Base-by-base conservation (phyloP, 2,888 invertebrate genomes). In the Temnothorax rugatulus region DNA sequence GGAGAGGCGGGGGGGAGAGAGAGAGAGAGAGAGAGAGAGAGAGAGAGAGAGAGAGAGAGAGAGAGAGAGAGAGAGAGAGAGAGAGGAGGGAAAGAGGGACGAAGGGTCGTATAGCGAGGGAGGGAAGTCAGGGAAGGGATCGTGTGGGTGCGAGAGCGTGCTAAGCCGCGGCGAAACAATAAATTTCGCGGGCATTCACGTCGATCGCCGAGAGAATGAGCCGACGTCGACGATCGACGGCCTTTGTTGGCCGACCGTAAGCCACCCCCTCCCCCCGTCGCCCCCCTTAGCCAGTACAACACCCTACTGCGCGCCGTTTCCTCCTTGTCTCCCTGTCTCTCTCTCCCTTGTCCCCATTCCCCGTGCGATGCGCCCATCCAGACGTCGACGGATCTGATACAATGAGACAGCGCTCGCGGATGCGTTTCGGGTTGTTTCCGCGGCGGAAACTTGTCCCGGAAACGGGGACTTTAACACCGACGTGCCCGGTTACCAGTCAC, bases 161-260 rank as follows among this genome's bases (percentile, higher is more conserved):
- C 91, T 93, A 94, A 94, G 93, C 94, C 92, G 73, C 73, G 91
- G 92, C 92, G 93, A 93, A 93, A 94, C 93, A 94, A 94, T 94
- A 94, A 94, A 94, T 94, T 93, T 93, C 88, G 92, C 91, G 91
- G 91, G 91, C 90, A 92, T 93, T 93, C 92, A 92, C 90, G 93
- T 93, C 92, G 92, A 92, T 93, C 93, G 93, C 88, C 86, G 90
- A 89, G 88, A 89, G 92, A 88, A 91, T 92, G 92, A 92, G 92
- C 91, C 92, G 91, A 91, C 91, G 91, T 92, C 91, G 91, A 92
- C 93, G 93, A 93, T 92, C 92, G 92, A 92, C 92, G 91, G 90
- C 90, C 91, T 93, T 93, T 93, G 92, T 93, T 91, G 90, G 88
- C 86, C 88, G 87, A 87, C 89, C 88, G 88, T 90, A 91, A 90